Percentiles rank a stretch among this genome's conserved stretches.
phyloP scores from a whole-genome alignment of 2,113 vertebrate genomes.

The Accipiter cooperii region DNA sequence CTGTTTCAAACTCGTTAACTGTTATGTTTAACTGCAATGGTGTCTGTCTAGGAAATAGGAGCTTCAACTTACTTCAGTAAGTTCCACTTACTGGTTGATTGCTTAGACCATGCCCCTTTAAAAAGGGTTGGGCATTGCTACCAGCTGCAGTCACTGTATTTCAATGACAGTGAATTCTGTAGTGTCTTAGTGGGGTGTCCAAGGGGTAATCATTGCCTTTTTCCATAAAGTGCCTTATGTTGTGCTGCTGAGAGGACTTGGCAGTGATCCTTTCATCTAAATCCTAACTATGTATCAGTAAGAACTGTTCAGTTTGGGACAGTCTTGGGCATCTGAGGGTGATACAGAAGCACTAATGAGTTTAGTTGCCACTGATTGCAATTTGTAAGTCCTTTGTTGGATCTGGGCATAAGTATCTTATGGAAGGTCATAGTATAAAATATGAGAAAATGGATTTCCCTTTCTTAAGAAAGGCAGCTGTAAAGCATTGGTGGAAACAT shows the following conservation, averaged over 20 bases:
- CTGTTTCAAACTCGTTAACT: not conserved
- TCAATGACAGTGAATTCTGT: not conserved
- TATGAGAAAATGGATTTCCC: not conserved
- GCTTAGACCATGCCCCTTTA: not conserved
- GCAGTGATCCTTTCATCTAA: not conserved
- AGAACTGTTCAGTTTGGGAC: not conserved
- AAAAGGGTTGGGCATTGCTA: not conserved
- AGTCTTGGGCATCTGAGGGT: not conserved
- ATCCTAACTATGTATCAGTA: not conserved
- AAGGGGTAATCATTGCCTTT: not conserved
- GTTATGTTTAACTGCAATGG: not conserved
- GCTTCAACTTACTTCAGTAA: not conserved
- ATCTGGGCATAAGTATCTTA: not conserved
- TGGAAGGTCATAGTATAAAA: not conserved
- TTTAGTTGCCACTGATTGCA: not conserved
- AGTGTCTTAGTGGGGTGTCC: not conserved
- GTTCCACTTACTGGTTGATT: not conserved
- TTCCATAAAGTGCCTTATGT: not conserved
- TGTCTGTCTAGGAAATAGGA: not conserved
- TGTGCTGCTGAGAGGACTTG: not conserved
- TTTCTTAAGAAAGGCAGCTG: not conserved
- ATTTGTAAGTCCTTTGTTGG: not conserved
- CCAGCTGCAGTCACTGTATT: not conserved
- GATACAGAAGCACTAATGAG: not conserved
- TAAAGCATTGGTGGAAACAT: not conserved